Percentiles rank a stretch among this genome's conserved stretches.
These are phyloP conservation scores for Pandemis corylana DNA, from an alignment of 2,888 invertebrate genomes.

Conservation along the genomic window DNA sequence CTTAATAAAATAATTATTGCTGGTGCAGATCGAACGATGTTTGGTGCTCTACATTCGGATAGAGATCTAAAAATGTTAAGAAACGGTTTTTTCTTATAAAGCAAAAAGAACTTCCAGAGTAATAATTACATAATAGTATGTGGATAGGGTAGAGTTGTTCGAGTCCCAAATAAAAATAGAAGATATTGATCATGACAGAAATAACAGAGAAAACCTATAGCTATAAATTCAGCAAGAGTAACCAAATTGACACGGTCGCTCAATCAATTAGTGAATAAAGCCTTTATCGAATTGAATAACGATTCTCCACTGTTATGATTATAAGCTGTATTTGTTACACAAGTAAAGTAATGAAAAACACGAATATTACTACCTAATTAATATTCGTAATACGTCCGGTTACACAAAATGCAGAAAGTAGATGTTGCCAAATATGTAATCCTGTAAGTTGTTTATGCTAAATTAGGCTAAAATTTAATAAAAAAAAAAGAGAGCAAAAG, in stretches of 20 bases:
- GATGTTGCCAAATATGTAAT: slow-evolving; percentile 1
- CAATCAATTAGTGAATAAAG: background rate
- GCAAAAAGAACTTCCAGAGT: background rate
- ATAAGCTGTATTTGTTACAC: slow-evolving; percentile 12
- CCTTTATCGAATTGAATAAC: slow-evolving; percentile 17
- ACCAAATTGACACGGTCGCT: background rate
- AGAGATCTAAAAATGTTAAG: background rate
- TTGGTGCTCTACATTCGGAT: background rate
- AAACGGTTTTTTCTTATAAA: background rate
- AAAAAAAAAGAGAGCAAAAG: no score
- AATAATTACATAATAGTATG: background rate
- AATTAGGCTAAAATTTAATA: background rate
- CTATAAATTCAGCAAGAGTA: background rate
- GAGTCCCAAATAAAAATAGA: background rate
- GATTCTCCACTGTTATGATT: slow-evolving; percentile 9
- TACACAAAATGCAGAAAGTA: background rate
- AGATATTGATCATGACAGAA: background rate
- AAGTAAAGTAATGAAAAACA: background rate
- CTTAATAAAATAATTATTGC: no score
- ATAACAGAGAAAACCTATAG: background rate
- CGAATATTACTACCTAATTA: background rate
- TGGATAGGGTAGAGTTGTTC: background rate
- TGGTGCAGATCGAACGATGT: background rate
- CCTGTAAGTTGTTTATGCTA: background rate
- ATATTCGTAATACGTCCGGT: background rate